Evolutionary conservation across 2,113 vertebrate species (phyloP), one percentile per base, ranked within the genome.

Genomic region (Oceanites oceanicus): DNA sequence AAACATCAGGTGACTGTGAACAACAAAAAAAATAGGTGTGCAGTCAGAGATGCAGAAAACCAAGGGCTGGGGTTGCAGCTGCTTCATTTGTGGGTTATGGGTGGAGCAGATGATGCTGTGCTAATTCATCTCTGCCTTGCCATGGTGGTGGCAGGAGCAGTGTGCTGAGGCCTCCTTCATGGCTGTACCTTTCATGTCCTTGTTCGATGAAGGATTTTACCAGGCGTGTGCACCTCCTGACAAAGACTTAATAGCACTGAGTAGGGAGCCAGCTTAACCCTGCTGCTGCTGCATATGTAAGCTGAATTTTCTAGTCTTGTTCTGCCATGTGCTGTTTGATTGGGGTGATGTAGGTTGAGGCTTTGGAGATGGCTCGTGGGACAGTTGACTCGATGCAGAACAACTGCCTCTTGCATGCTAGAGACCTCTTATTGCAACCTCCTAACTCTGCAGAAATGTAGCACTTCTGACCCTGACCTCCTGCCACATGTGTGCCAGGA

Each of bases 161-260:
- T 18, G 42, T 15, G 32, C 11, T 52, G 58, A 49, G 6, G 26
- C 13, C 44, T 63, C 38, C 25, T 80, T 36, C 2, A 0, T 27
- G 68, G 22, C 5, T 49, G 3, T 29, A 3, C 13, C 29, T 45
- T 29, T 18, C 1, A 0, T 5, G n/a, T 36, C 13, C 25, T 23
- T 61, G 15, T 67, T 40, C 1, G 6, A 15, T 6, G 16, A 13
- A 63, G 12, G 52, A 2, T 32, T 45, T 80, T 27, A 13, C 21
- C 27, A 14, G 27, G 26, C 0, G 0, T 1, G 0, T 6, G 42
- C 13, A 53, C 25, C 61, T 90, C 42, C 14, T 11, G 47, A 42
- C 49, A 56, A 52, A 49, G 71, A 19, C 2, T 5, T 47, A 50
- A 6, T 21, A 52, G 38, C 10, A 1, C 15, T 19, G 44, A 42